Base-by-base conservation (phyloP, 2,888 invertebrate species). In the Dryadula phaetusa region DNA sequence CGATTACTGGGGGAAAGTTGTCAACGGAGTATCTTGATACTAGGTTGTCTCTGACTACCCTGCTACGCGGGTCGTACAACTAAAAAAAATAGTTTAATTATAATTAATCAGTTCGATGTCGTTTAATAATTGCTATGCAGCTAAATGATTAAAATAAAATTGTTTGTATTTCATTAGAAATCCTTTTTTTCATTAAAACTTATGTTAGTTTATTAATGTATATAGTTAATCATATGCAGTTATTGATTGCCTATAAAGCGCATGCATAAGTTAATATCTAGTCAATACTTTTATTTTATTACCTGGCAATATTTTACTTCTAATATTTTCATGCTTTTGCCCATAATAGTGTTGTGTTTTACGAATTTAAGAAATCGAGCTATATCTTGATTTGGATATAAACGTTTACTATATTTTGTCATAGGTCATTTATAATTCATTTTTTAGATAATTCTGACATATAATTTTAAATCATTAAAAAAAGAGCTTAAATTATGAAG, bases 161-260 rank as follows among this genome's bases (percentile, higher is more conserved):
- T n/a, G n/a, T n/a, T n/a, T n/a, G n/a, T 37, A 37, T 37, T 12
- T 37, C 12, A 37, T 37, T 37, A 12, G 37, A 37, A 37, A 2
- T 37, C 37, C 12, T 37, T 37, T 37, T 10, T 37, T 37, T 37
- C 12, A 1, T 1, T 37, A 37, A 12, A 37, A 3, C 1, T 32
- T 8, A n/a, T n/a, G n/a, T n/a, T n/a, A n/a, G n/a, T 25, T n/a
- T 49, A n/a, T 25, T 49, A n/a, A 49, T 49, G n/a, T 22, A 16
- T 10, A 10, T 25, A 8, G 22, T 14, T 49, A 49, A 16, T 16
- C 28, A 32, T 16, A 42, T 52, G 52, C 32, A 52, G n/a, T 28
- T 52, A 52, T 52, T 28, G 52, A 52, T 52, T 52, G 52, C 16
- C 2, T 52, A 16, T 28, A 52, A 5, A 52, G 32, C 52, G 32